These are phyloP conservation scores for Rhabdomys pumilio DNA, from an alignment of 2,797 vertebrate genomes.

Conservation along the genomic window DNA sequence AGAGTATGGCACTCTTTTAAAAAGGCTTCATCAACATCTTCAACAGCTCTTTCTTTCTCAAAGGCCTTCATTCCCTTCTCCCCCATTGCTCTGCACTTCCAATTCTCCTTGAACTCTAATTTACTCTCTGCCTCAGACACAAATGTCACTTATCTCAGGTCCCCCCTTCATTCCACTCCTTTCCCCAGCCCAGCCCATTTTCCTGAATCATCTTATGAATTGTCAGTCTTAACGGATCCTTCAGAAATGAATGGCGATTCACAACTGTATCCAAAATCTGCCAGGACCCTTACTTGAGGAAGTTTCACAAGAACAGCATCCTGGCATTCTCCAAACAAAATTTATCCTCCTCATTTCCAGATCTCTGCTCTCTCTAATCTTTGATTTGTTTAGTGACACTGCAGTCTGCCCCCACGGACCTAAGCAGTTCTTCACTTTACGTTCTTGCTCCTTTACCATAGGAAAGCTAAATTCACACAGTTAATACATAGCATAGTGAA, in stretches of 20 bases:
- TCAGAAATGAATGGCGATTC: neutral
- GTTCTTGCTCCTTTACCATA: neutral
- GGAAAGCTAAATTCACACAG: neutral
- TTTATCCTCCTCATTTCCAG: neutral
- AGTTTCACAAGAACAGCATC: neutral
- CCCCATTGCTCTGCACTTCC: neutral
- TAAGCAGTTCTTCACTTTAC: neutral
- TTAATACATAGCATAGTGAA: constrained; percentile 1
- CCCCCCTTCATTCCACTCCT: neutral
- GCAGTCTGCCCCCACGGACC: neutral
- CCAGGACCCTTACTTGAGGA: neutral
- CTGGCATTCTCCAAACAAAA: neutral
- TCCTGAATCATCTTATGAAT: neutral
- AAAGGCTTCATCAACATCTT: neutral
- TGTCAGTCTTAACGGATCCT: neutral
- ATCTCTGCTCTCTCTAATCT: neutral
- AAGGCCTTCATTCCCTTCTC: neutral
- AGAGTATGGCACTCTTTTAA: neutral
- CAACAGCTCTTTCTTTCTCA: neutral
- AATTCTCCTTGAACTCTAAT: neutral
- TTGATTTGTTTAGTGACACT: neutral
- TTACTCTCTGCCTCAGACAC: neutral
- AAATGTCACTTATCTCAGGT: neutral
- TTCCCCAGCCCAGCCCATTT: neutral
- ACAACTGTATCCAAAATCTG: neutral